Base-by-base conservation (phyloP, 2,113 vertebrate species). In the Lagopus muta region DNA sequence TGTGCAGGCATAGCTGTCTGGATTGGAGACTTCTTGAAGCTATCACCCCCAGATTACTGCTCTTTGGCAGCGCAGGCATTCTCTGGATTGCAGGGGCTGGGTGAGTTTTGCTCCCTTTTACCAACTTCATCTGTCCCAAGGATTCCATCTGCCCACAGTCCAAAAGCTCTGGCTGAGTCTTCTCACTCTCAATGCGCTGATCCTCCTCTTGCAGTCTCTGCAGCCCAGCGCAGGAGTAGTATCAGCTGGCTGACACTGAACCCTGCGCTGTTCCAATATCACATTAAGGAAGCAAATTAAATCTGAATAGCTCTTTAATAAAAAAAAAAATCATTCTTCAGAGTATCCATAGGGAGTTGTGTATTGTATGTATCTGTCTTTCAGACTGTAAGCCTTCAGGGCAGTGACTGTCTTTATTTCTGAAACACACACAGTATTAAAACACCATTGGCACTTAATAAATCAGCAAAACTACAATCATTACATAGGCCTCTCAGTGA, bases 381-480 rank as follows among this genome's bases (percentile, higher is more conserved):
- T 92, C 69, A 74, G 92, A 95, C 52, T 70, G 72, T 77, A 88
- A 93, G 93, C 91, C 94, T 95, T 92, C 76, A 83, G 95, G 94
- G 94, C 93, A 92, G 72, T 88, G 61, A 86, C 88, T 92, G 62
- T 88, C 94, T 96, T 92, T 93, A 91, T 96, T 95, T 95, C 93
- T 93, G 94, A 92, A 96, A 92, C 83, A 92, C 95, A 96, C 94
- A 94, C 91, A 91, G 70, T 90, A 92, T 82, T 91, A 91, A 96
- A 96, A 96, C 89, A 95, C 90, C 88, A 94, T 91, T 91, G 93
- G 79, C 94, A 94, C 89, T 95, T 97, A 96, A 95, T 96, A 97
- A 90, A 96, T 94, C 92, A 89, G 78, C 70, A 90, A 81, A 96
- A 95, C 82, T 76, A 74, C 89, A 88, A 86, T 86, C 27, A 36